phyloP scores from a whole-genome alignment of 2,113 vertebrate species.

The Limanda limanda region DNA sequence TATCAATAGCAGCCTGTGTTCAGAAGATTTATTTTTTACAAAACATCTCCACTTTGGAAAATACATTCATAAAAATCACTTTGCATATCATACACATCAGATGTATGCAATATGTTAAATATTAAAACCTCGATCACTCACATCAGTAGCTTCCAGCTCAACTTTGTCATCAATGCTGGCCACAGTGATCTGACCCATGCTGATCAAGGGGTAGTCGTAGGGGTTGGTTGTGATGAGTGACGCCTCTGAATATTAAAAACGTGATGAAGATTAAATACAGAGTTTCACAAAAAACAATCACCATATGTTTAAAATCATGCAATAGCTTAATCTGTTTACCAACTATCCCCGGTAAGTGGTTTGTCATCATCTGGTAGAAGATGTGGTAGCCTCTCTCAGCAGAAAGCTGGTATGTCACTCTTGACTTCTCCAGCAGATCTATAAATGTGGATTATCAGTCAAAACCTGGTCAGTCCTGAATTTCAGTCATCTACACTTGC shows the following conservation, averaged over 20 bases:
- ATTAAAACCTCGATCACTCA: conserved; percentile 29
- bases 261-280: background rate
- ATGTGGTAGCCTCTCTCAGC: conserved; percentile 77
- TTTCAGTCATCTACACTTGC: background rate
- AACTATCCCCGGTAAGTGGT: conserved; percentile 70
- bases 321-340: conserved; percentile 33
- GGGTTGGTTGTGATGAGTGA: conserved; percentile 71
- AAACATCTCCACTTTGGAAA: background rate
- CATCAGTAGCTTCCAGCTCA: conserved; percentile 74
- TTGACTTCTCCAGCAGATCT: conserved; percentile 78
- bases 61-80: background rate
- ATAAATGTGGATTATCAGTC: conserved; percentile 19
- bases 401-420: conserved; percentile 72
- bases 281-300: too few relatives aligned
- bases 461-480: background rate
- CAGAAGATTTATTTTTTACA: background rate
- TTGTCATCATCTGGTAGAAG: conserved; percentile 77
- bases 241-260: conserved; percentile 35
- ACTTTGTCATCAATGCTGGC: conserved; percentile 75
- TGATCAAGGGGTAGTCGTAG: conserved; percentile 71
- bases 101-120: background rate
- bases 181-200: conserved; percentile 71
- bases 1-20: conserved; percentile 77
- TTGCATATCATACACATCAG: background rate
- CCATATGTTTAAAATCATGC: background rate